A percentile compares a stretch with the other conserved stretches of the same genome.
phyloP scores from a whole-genome alignment of 2,113 vertebrate species.

The Junco hyemalis region DNA sequence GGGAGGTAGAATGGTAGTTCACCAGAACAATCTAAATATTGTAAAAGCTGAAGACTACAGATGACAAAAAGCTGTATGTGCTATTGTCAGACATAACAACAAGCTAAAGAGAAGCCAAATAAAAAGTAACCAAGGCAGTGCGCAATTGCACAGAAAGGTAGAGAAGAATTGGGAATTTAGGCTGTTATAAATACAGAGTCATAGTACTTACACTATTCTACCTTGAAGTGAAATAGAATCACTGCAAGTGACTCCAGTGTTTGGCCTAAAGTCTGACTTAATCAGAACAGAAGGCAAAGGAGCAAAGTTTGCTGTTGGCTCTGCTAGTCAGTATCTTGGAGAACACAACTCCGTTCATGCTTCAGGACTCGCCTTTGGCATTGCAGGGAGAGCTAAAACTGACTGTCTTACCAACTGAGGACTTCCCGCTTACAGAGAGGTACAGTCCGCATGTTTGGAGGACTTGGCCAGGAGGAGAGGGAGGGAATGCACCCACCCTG shows the following conservation, averaged over 20 bases:
- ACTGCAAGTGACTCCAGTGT: background rate
- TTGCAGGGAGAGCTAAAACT: background rate
- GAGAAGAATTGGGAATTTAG: background rate
- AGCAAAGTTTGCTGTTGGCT: background rate
- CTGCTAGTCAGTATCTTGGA: background rate
- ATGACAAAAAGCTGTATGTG: background rate
- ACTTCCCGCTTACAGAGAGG: background rate
- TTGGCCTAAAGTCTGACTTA: background rate
- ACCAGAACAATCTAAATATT: background rate
- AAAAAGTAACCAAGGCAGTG: background rate
- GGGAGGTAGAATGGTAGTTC: background rate
- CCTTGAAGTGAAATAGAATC: background rate
- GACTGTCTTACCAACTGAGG: background rate
- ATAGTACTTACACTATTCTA: background rate
- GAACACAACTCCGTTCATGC: background rate
- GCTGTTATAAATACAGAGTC: background rate
- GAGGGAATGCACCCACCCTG: background rate
- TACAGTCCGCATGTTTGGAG: background rate
- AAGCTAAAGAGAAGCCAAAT: background rate
- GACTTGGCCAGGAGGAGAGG: background rate
- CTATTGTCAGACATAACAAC: background rate
- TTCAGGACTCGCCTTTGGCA: background rate
- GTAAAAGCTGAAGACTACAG: background rate
- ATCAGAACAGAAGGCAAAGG: background rate
- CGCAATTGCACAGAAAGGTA: background rate